phyloP scores from a whole-genome alignment of 2,113 vertebrate species.

The Psittacara wagleri region DNA sequence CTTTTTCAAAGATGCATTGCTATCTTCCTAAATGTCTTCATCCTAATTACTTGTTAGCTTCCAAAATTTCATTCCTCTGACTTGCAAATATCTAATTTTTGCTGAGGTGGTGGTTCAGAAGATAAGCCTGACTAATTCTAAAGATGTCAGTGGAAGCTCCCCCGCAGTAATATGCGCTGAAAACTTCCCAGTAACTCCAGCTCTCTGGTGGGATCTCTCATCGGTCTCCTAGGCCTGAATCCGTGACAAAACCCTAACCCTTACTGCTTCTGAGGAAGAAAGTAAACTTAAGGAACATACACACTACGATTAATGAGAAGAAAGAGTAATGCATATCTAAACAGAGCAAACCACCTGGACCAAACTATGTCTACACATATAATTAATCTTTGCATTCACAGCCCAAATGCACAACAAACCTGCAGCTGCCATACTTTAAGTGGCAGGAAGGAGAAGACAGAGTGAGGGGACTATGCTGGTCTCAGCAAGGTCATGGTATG shows the following conservation, averaged over 20 bases:
- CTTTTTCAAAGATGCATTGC: background rate
- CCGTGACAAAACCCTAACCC: background rate
- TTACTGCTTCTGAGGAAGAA: background rate
- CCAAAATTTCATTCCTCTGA: background rate
- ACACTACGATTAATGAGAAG: background rate
- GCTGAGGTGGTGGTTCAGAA: background rate
- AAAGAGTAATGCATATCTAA: background rate
- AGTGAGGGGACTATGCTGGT: background rate
- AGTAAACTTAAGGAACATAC: background rate
- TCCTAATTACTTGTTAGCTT: background rate
- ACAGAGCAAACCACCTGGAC: background rate
- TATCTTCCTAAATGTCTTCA: background rate
- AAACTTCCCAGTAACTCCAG: background rate
- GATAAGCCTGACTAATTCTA: background rate
- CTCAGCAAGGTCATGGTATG: background rate
- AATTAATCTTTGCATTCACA: background rate
- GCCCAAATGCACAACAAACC: background rate
- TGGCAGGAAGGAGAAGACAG: rapidly evolving
- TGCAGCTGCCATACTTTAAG: background rate
- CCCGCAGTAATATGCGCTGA: background rate
- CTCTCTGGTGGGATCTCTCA: background rate
- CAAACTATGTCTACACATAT: background rate
- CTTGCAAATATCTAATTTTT: background rate
- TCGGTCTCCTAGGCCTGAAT: background rate
- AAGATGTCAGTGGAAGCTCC: background rate